Percentiles rank a stretch among this genome's conserved stretches.
phyloP scores from a whole-genome alignment of 2,888 invertebrate species.

The Hedya salicella region DNA sequence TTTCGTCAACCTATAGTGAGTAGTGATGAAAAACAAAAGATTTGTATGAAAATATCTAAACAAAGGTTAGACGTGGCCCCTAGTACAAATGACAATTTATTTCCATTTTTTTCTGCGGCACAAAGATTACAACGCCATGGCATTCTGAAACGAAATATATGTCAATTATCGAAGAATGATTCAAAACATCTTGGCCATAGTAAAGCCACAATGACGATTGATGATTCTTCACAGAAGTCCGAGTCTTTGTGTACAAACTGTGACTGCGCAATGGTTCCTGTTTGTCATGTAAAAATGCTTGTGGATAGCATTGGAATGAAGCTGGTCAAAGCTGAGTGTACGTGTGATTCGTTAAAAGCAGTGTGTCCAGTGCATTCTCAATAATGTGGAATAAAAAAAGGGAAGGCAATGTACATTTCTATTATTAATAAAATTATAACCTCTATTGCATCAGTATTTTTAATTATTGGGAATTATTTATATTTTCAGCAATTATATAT shows the following conservation, averaged over 20 bases:
- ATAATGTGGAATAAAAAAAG: constrained; percentile 1
- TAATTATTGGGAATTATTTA: no score
- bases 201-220: constrained; percentile 39
- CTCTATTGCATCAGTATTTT: no score
- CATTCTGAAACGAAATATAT: constrained; percentile 10
- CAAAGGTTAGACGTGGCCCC: background rate
- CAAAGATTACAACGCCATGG: background rate
- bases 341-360: constrained; percentile 69
- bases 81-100: constrained; percentile 2
- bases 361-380: constrained; percentile 73
- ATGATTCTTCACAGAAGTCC: constrained; percentile 41
- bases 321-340: constrained; percentile 66
- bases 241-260: constrained; percentile 54
- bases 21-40: background rate
- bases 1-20: background rate
- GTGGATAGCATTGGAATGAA: constrained; percentile 73
- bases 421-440: no score
- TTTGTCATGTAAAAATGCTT: constrained; percentile 79
- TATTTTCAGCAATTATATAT: no score
- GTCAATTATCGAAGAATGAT: constrained; percentile 42
- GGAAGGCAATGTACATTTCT: background rate
- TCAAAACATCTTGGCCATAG: constrained; percentile 45
- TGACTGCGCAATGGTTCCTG: constrained; percentile 70
- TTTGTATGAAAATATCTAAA: constrained; percentile 1
- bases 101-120: background rate